Evolutionary conservation across 2,797 vertebrate species (phyloP).

Genomic region (Smutsia temminckii): DNA sequence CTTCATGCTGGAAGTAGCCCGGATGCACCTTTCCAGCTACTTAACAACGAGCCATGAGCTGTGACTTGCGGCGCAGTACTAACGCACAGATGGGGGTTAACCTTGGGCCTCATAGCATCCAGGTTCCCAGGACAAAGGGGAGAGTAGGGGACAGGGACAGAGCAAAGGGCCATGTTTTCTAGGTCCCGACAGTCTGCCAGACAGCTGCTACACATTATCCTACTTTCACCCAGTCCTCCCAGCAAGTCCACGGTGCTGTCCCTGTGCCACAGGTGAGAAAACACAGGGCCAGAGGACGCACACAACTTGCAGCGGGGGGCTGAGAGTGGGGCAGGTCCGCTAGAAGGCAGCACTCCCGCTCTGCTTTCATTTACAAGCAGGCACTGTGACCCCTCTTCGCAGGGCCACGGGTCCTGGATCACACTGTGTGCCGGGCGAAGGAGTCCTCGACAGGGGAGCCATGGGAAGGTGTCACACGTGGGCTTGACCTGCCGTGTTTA

Average conservation of each 20-base stretch:
- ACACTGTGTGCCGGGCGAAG: background rate
- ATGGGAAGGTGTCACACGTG: too few relatives aligned
- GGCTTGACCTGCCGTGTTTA: background rate
- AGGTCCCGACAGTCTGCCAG: background rate
- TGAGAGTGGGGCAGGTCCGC: too few relatives aligned
- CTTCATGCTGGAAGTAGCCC: background rate
- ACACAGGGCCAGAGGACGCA: background rate
- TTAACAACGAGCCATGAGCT: accelerated
- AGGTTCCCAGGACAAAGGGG: too few relatives aligned
- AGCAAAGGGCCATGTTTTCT: background rate
- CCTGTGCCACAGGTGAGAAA: background rate
- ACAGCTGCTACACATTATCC: background rate
- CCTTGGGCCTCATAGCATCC: background rate
- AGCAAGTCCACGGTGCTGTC: background rate
- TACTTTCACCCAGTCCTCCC: background rate
- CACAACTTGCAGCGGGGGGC: too few relatives aligned
- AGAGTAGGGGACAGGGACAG: background rate
- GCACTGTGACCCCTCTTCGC: background rate
- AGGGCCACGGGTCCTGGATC: background rate
- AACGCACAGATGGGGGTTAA: background rate
- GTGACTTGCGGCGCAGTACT: background rate
- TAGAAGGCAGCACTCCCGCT: background rate
- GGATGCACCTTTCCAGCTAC: background rate
- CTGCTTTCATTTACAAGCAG: background rate
- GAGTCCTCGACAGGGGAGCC: background rate